phyloP scores from a whole-genome alignment of 23 tunicate genomes.

The Aplidium turbinatum region DNA sequence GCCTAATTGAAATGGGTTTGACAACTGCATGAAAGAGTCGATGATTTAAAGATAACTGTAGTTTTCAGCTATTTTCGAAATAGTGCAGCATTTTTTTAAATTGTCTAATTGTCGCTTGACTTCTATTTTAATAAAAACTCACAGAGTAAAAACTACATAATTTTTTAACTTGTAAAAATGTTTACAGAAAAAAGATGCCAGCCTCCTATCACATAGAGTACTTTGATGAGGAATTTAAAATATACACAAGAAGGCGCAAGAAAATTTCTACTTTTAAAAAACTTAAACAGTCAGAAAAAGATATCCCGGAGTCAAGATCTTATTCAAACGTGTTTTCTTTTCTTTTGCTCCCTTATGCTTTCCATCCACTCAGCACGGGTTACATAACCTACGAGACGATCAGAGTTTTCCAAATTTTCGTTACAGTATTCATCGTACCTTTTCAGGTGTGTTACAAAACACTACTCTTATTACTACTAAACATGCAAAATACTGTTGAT shows the following conservation, averaged over 20 bases:
- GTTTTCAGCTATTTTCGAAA: too few species aligned
- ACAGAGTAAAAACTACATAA: too few species aligned
- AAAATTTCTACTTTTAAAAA: background rate
- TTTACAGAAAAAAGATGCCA: conserved; percentile 46
- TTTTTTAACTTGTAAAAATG: too few species aligned
- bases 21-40: too few species aligned
- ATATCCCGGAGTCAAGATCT: background rate
- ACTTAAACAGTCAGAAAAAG: background rate
- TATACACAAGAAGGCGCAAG: conserved; percentile 41
- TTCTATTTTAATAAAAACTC: too few species aligned
- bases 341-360: conserved; percentile 65
- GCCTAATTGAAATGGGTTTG: too few species aligned
- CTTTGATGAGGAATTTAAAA: conserved; percentile 40
- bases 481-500: too few species aligned
- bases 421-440: conserved; percentile 69
- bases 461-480: too few species aligned
- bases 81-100: too few species aligned
- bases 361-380: conserved; percentile 57
- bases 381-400: conserved; percentile 54
- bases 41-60: too few species aligned
- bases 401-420: conserved; percentile 28
- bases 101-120: too few species aligned
- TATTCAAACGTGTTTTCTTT: conserved; percentile 19
- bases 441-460: too few species aligned
- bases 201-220: conserved; percentile 45